A percentile compares a stretch with the other conserved stretches of the same genome.
Conservation (phyloP, 1,140 invertebrate species). For the Globodera rostochiensis region DNA sequence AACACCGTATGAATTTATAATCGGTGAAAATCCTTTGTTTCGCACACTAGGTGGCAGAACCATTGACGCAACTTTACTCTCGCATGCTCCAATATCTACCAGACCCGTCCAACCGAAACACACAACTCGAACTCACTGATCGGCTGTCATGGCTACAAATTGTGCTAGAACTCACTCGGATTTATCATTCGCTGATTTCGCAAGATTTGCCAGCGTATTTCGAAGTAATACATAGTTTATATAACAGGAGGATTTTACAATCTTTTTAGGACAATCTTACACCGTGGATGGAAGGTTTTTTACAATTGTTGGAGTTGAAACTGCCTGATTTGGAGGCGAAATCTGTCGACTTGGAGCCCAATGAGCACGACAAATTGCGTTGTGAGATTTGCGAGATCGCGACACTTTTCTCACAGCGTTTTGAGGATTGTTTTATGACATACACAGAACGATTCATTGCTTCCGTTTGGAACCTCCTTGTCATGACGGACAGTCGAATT, state of each 20-base stretch:
- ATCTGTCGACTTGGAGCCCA: constrained; percentile 81
- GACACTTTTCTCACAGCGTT: constrained; percentile 90
- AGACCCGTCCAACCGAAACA: constrained; percentile 19
- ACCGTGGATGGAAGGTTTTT: constrained; percentile 50
- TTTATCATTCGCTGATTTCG: constrained; percentile 48
- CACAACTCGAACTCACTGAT: constrained; percentile 22
- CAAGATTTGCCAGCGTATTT: constrained; percentile 54
- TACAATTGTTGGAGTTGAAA: constrained; percentile 42
- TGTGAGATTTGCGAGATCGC: constrained; percentile 92
- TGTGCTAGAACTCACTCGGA: constrained; percentile 35
- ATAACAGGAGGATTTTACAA: neutral
- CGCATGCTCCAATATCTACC: constrained; percentile 38
- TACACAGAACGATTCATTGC: constrained; percentile 87
- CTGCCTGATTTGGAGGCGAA: constrained; percentile 21
- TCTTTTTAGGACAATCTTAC: constrained; percentile 44
- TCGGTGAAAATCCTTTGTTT: neutral
- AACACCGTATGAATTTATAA: constrained; percentile 29
- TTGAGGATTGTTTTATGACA: constrained; percentile 90
- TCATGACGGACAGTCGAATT: constrained; percentile 76
- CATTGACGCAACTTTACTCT: constrained; percentile 39
- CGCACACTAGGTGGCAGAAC: constrained; percentile 24
- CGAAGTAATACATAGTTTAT: constrained; percentile 27
- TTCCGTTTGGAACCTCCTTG: constrained; percentile 81
- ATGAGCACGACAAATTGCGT: constrained; percentile 78
- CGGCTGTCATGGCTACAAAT: constrained; percentile 41